Percentiles rank a stretch among this genome's conserved stretches.
Evolutionary conservation across 2,888 invertebrate species (phyloP).

Genomic region (Steromphala cineraria): DNA sequence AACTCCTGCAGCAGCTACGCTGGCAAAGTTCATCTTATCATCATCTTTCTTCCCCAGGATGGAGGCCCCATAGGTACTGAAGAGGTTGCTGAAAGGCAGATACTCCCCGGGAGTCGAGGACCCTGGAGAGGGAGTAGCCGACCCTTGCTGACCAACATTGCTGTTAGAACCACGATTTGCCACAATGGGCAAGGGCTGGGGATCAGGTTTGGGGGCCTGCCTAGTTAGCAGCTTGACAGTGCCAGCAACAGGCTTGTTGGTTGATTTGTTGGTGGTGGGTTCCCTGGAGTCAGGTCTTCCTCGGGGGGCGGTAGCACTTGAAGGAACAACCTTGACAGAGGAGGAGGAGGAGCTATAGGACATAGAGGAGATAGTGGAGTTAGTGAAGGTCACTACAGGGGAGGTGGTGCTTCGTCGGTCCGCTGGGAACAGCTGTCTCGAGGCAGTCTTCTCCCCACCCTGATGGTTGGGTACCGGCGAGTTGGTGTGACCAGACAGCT

Average conservation of each 20-base stretch:
- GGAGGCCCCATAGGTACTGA: constrained; percentile 80
- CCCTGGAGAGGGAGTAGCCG: constrained; percentile 24
- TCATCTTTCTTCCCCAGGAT: constrained; percentile 69
- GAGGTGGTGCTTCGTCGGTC: constrained; percentile 43
- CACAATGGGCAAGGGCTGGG: constrained; percentile 66
- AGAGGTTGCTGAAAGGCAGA: constrained; percentile 88
- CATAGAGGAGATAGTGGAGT: constrained; percentile 18
- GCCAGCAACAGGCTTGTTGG: neutral
- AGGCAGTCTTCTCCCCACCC: constrained; percentile 52
- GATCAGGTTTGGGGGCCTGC: constrained; percentile 44
- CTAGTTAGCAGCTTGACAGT: constrained; percentile 24
- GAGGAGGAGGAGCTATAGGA: constrained; percentile 43
- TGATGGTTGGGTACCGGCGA: constrained; percentile 17
- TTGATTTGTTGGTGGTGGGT: neutral
- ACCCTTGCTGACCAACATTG: constrained; percentile 4
- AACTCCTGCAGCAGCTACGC: constrained; percentile 81
- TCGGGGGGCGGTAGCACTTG: constrained; percentile 16
- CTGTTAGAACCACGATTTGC: constrained; percentile 38
- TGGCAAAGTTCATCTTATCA: constrained; percentile 83
- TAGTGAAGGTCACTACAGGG: constrained; percentile 39
- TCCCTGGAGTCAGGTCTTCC: neutral
- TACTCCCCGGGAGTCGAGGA: constrained; percentile 82
- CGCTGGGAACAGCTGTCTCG: constrained; percentile 70
- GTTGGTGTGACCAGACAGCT: constrained; percentile 24
- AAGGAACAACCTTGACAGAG: constrained; percentile 21